Evolutionary conservation across 2,797 vertebrate genomes (phyloP).

Genomic region (Tolypeutes matacus): DNA sequence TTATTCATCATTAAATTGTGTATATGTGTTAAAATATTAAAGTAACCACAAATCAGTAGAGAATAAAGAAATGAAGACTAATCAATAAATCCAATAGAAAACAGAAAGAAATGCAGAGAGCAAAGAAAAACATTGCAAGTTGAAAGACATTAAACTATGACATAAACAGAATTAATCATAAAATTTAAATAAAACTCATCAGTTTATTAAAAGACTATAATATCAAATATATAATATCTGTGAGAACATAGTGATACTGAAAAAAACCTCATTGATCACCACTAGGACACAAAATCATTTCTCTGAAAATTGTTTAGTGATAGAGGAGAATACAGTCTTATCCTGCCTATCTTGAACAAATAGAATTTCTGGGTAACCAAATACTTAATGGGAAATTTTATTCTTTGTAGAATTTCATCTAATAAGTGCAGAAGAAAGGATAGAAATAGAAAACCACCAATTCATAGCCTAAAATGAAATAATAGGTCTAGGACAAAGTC

Average conservation of each 20-base stretch:
- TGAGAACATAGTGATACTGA: background rate
- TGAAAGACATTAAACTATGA: background rate
- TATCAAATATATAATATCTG: background rate
- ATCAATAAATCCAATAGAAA: background rate
- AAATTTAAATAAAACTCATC: background rate
- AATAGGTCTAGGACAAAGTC: background rate
- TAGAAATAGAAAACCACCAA: background rate
- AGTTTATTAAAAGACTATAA: background rate
- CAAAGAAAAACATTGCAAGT: background rate
- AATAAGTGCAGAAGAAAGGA: background rate
- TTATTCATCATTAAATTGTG: background rate
- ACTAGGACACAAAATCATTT: background rate
- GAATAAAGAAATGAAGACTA: background rate
- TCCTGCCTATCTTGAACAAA: background rate
- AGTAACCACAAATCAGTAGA: background rate
- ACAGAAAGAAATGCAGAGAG: background rate
- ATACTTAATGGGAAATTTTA: background rate
- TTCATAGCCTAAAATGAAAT: background rate
- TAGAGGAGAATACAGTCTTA: background rate
- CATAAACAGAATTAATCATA: background rate
- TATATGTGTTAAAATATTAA: background rate
- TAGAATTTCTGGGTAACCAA: background rate
- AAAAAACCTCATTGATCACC: background rate
- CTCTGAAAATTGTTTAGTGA: background rate
- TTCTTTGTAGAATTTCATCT: background rate